Evolutionary conservation across 2,888 invertebrate species (phyloP), one percentile per base, ranked within the genome.

Genomic region (Anthrax anthrax): DNA sequence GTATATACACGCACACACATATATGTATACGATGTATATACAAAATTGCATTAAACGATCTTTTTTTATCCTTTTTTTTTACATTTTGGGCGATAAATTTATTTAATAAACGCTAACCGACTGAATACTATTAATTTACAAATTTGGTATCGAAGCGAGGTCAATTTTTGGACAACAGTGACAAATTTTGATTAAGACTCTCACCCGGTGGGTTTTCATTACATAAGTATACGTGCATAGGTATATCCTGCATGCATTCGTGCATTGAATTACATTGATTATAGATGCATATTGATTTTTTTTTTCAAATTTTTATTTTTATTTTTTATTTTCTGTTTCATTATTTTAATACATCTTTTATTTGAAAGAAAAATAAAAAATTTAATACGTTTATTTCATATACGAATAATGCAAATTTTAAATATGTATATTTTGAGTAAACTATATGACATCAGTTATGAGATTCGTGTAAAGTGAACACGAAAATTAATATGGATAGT

Each of bases 41-140:
- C 3, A 32, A 29, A n/a, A n/a, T n/a, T n/a, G n/a, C 23, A 23
- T 23, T 4, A 23, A 23, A 23, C n/a, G 8, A 23, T 23, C 4
- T 23, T 23, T 23, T 23, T 23, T 4, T 23, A 23, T 23, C 8
- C 8, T 23, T 29, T 32, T 12, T 32, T 32, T 12, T 32, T 32
- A 1, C 9, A 12, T 4, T 32, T 32, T 32, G 8, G 44, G n/a
- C 16, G 39, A 39, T 44, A 39, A 39, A 29, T 44, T 39, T 39
- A 39, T 44, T 44, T 44, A 44, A 39, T 44, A 44, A 44, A 39
- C 44, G 32, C 44, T 17, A 39, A 39, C 29, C 29, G 29, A 12
- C 29, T 32, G 13, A 39, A 39, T 39, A 27, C 37, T 46, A 37
- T 39, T 39, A 23, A 16, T 14, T 37, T 37, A 43, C 37, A 37